These are phyloP conservation scores for Leptinotarsa juncta DNA, from an alignment of 2,888 invertebrate species.

Conservation along the genomic window DNA sequence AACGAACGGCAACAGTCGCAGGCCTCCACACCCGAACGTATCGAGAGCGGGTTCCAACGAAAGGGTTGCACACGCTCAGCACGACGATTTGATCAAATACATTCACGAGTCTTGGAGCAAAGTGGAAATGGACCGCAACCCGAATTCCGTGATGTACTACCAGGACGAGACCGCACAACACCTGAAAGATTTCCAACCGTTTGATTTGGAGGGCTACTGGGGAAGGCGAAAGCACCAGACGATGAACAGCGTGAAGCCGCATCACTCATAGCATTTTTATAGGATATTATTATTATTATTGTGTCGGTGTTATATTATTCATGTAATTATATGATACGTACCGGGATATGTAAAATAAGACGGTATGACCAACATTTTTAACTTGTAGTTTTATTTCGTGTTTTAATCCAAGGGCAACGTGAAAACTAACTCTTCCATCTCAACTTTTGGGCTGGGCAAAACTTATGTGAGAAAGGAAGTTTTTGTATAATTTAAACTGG, in stretches of 20 bases:
- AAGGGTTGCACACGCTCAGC: constrained; percentile 66
- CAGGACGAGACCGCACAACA: constrained; percentile 71
- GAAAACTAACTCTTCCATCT: no score
- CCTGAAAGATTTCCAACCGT: constrained; percentile 80
- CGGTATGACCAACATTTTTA: constrained; percentile 1
- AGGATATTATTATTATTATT: constrained; percentile 30
- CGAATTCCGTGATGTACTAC: constrained; percentile 71
- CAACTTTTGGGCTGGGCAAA: no score
- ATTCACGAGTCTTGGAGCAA: constrained; percentile 81
- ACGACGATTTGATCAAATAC: constrained; percentile 84
- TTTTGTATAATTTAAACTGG: no score
- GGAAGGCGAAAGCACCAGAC: constrained; percentile 77
- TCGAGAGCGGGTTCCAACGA: constrained; percentile 53
- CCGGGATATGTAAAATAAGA: background rate
- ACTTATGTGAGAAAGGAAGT: no score
- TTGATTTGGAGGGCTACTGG: constrained; percentile 83
- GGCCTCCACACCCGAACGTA: constrained; percentile 53
- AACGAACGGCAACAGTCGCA: constrained; percentile 59
- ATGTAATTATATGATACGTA: constrained; percentile 18
- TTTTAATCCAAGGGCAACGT: no score
- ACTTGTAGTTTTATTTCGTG: background rate
- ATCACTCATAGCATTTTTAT: constrained; percentile 61
- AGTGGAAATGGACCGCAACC: constrained; percentile 57
- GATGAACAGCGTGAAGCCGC: constrained; percentile 71
- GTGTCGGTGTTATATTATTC: constrained; percentile 32